Evolutionary conservation across 2,888 invertebrate species (phyloP).

Genomic region (Rhorus exstirpatorius): DNA sequence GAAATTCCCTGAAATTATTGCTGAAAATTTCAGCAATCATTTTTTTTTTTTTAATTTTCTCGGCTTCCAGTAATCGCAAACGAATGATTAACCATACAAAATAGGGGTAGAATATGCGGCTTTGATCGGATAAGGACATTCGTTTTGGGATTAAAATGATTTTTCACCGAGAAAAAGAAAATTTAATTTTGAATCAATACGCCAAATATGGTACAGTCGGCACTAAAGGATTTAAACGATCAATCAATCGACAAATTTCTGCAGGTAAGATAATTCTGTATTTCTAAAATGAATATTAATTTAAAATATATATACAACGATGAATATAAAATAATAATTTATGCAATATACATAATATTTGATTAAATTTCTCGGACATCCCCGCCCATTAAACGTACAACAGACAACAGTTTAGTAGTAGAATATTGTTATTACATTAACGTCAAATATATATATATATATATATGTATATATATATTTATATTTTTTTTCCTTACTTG

Average conservation of each 20-base stretch:
- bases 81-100: too few relatives aligned
- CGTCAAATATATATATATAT: constrained; percentile 80
- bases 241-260: constrained; percentile 52
- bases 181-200: too few relatives aligned
- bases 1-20: too few relatives aligned
- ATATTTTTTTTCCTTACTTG: constrained; percentile 74
- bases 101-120: too few relatives aligned
- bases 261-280: constrained; percentile 80
- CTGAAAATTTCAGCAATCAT: too few relatives aligned
- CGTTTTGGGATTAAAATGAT: too few relatives aligned
- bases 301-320: constrained; percentile 83
- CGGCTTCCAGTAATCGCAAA: too few relatives aligned
- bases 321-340: constrained; percentile 85
- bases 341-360: constrained; percentile 84
- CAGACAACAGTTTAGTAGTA: constrained; percentile 85
- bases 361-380: constrained; percentile 76
- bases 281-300: constrained; percentile 81
- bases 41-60: too few relatives aligned
- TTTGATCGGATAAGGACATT: too few relatives aligned
- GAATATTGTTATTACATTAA: constrained; percentile 85
- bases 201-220: too few relatives aligned
- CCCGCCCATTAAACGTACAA: constrained; percentile 82
- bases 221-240: too few relatives aligned
- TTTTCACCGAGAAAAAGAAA: too few relatives aligned
- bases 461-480: constrained; percentile 70